Conservation (phyloP, 53 echinoderm and acorn worm species). For the Apostichopus leukothele region DNA sequence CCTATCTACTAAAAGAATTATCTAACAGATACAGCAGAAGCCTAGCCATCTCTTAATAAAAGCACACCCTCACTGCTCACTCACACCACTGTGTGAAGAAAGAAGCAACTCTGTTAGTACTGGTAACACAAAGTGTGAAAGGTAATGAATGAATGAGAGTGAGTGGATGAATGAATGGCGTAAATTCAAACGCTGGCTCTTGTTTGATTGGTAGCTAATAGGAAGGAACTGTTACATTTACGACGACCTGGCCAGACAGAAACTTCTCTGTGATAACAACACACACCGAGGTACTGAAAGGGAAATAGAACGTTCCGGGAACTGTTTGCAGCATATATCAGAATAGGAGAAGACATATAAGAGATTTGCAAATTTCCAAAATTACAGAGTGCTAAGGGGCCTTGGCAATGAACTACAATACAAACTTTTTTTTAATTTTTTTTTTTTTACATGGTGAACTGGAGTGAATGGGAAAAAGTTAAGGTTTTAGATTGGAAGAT, state of each 20-base stretch:
- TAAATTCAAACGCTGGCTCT: neutral
- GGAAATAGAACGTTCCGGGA: no score
- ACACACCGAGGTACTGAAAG: no score
- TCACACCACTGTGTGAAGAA: neutral
- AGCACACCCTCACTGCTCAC: neutral
- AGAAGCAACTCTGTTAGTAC: no score
- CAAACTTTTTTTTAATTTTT: neutral
- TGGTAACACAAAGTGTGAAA: neutral
- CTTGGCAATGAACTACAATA: neutral
- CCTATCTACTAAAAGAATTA: slow-evolving; percentile 24
- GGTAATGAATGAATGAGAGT: neutral
- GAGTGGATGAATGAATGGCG: neutral
- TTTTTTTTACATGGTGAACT: no score
- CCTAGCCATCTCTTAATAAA: neutral
- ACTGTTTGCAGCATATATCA: neutral
- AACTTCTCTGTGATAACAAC: no score
- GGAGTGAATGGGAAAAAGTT: no score
- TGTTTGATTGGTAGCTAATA: slow-evolving; percentile 8
- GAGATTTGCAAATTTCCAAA: neutral
- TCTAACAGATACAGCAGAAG: neutral
- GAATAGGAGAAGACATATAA: neutral
- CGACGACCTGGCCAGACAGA: neutral
- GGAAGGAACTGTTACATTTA: slow-evolving; percentile 1
- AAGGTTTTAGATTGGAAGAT: no score
- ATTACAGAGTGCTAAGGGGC: neutral